Base-by-base conservation (phyloP, 64 coral and sea anemone species). In the Platygyra sinensis region DNA sequence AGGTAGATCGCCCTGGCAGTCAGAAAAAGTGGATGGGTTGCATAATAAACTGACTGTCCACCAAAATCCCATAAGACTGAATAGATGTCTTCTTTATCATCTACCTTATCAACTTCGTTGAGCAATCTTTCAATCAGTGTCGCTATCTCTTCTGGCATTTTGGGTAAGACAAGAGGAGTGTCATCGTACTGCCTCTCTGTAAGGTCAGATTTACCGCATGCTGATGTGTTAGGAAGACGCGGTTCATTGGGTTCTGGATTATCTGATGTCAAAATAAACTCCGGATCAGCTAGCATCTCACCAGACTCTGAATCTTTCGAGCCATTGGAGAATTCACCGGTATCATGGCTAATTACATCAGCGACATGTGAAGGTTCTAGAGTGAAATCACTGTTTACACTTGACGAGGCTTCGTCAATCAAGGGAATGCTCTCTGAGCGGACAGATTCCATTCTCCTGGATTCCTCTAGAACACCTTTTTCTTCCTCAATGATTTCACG, bases 31-130 rank as follows among this genome's bases (percentile, higher is more conserved):
- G 74, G 74, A 24, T 77, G 74, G 7, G 38, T 77, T 50, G 17
- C 74, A 50, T 77, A 77, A 17, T 77, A 77, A 10, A 77, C 74
- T 22, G 74, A 50, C 39, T 77, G 74, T 20, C 74, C 74, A 49
- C 17, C 74, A 77, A 77, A 77, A 22, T 77, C 74, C 74, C 74
- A 77, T 5, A 50, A 8, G 14, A 77, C 19, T 24, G 74, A 77
- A 50, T 77, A 77, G 4, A 77, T 50, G 5, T 77, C 74, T 22
- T 50, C 74, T 49, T 24, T 18, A 24, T 49, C 74, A 11, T 50
- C 20, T 11, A 22, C 36, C 14, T 76, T 42, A 30, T 50, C 20
- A 77, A 50, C 38, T 49, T 77, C 74, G 6, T 77, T 9, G 13
- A 51, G 74, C 15, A 77, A n/a, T 20, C 20, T 49, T 77, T 49